A percentile compares a stretch with the other conserved stretches of the same genome.
These are phyloP conservation scores for Anoplophora glabripennis DNA, from an alignment of 1,140 invertebrate species.

Conservation along the genomic window DNA sequence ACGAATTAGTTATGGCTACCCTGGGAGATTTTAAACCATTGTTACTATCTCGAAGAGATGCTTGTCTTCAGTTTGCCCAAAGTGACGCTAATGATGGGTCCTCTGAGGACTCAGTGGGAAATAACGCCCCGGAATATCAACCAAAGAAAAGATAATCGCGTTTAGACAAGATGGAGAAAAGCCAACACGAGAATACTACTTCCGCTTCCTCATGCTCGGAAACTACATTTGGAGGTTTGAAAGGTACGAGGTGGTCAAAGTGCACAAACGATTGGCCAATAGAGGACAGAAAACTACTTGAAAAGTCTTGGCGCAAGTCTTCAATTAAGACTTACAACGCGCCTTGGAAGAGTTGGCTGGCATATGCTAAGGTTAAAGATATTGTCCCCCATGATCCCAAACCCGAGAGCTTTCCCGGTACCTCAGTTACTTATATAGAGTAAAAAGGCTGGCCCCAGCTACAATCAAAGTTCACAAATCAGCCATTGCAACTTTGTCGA, in stretches of 20 bases:
- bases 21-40: not conserved
- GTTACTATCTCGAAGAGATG: constrained; percentile 1
- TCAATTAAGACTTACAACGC: not conserved
- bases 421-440: constrained; percentile 1
- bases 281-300: not conserved
- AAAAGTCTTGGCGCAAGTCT: not conserved
- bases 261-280: not conserved
- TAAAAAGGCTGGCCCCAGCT: constrained; percentile 6
- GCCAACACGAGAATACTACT: not conserved
- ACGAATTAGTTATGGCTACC: constrained; percentile 3
- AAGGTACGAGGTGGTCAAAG: constrained; percentile 13
- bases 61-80: not conserved
- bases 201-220: not conserved
- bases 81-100: no score
- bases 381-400: not conserved
- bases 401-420: not conserved
- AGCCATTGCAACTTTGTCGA: constrained; percentile 11
- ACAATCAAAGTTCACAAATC: constrained; percentile 18
- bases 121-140: not conserved
- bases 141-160: not conserved
- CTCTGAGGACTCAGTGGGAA: not conserved
- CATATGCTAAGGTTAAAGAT: no score
- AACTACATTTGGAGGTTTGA: constrained; percentile 15
- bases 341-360: no score
- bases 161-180: not conserved